Conservation (phyloP, 2,888 invertebrate species). For the Dione vanillae region DNA sequence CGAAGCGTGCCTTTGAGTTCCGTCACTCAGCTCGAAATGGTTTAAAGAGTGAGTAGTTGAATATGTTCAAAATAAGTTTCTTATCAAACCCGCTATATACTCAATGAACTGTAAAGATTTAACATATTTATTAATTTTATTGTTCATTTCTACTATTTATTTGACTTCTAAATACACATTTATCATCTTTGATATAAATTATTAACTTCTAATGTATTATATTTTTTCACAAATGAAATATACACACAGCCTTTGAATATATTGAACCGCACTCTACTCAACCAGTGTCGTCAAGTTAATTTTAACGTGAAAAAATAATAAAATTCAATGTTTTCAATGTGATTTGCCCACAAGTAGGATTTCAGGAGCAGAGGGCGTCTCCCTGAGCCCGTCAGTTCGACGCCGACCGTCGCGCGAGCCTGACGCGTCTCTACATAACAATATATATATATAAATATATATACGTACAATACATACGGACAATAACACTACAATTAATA, state of each 20-base stretch:
- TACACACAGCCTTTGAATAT: neutral
- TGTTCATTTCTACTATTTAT: too few relatives aligned
- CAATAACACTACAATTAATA: constrained; percentile 4
- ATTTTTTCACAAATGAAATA: neutral
- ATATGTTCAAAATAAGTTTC: too few relatives aligned
- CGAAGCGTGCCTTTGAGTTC: too few relatives aligned
- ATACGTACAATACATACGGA: constrained; percentile 13
- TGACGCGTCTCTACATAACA: constrained; percentile 46
- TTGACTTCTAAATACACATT: too few relatives aligned
- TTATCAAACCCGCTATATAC: too few relatives aligned
- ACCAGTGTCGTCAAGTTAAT: neutral
- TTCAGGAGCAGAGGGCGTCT: constrained; percentile 46
- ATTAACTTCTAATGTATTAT: too few relatives aligned
- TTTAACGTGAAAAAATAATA: constrained; percentile 5
- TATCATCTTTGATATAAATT: too few relatives aligned
- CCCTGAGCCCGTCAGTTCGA: constrained; percentile 57
- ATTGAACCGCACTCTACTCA: neutral
- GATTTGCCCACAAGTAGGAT: constrained; percentile 26
- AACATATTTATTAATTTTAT: too few relatives aligned
- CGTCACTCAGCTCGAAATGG: too few relatives aligned
- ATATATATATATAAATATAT: constrained; percentile 16
- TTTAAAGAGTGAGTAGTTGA: too few relatives aligned
- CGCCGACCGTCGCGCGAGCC: constrained; percentile 54
- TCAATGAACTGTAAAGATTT: too few relatives aligned
- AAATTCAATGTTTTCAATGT: constrained; percentile 9